Conservation (phyloP, 2,113 vertebrate species). For the Proterorhinus semilunaris region DNA sequence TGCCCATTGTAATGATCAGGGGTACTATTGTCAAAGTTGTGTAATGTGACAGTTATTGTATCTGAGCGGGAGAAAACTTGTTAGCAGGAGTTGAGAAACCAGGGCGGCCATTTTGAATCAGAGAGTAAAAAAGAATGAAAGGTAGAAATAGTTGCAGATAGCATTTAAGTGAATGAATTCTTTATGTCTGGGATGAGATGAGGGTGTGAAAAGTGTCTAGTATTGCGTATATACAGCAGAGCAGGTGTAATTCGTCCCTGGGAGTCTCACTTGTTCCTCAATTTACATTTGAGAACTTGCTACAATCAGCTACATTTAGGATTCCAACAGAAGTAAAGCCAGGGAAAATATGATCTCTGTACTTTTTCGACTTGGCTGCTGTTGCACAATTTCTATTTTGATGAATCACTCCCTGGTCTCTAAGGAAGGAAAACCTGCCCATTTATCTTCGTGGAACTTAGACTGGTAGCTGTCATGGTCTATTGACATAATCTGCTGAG, state of each 20-base stretch:
- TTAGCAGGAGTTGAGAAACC: conserved; percentile 6
- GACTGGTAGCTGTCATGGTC: conserved; percentile 17
- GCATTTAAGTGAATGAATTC: too few relatives aligned
- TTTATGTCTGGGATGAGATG: too few relatives aligned
- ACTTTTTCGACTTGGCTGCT: conserved; percentile 49
- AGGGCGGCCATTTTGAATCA: background rate
- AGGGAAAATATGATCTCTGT: conserved; percentile 46
- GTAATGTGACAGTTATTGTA: conserved; percentile 55
- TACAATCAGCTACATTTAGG: too few relatives aligned
- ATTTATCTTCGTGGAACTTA: background rate
- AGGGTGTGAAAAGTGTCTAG: too few relatives aligned
- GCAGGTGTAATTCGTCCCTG: too few relatives aligned
- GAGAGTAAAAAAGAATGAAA: conserved; percentile 4
- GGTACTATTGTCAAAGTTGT: conserved; percentile 49
- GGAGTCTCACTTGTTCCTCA: too few relatives aligned
- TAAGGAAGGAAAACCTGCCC: conserved; percentile 14
- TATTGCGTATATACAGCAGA: too few relatives aligned
- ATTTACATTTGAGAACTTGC: too few relatives aligned
- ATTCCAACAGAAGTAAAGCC: conserved; percentile 18
- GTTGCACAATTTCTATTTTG: conserved; percentile 30
- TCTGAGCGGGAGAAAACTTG: conserved; percentile 21
- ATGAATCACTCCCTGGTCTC: conserved; percentile 48
- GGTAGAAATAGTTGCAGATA: background rate
- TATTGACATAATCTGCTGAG: conserved; percentile 6
- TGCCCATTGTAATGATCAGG: conserved; percentile 40